phyloP scores from a whole-genome alignment of 2,113 vertebrate genomes.

The Bufo bufo region DNA sequence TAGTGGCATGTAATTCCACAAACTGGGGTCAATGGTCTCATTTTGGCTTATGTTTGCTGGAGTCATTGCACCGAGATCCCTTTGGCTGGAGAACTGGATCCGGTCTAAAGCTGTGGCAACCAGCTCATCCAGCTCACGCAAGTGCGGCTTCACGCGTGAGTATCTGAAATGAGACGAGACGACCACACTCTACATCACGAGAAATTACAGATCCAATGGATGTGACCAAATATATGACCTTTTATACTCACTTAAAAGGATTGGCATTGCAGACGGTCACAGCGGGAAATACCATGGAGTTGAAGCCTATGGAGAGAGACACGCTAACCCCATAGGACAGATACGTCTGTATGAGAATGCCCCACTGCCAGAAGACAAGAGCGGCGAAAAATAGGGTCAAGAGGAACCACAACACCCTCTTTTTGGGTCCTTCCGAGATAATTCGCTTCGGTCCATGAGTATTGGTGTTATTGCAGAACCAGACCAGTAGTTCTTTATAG shows the following conservation, averaged over 20 bases:
- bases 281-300: conserved; percentile 78
- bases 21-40: conserved; percentile 54
- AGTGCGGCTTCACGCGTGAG: conserved; percentile 68
- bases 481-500: conserved; percentile 80
- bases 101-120: conserved; percentile 68
- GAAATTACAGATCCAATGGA: neutral
- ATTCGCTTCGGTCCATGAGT: conserved; percentile 82
- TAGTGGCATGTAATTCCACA: conserved; percentile 77
- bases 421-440: conserved; percentile 80
- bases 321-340: conserved; percentile 77
- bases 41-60: conserved; percentile 24
- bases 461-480: conserved; percentile 84
- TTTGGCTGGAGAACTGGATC: conserved; percentile 64
- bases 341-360: conserved; percentile 77
- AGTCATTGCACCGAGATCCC: rapidly evolving
- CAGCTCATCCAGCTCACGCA: conserved; percentile 75
- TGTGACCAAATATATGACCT: neutral
- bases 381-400: conserved; percentile 74
- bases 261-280: conserved; percentile 80
- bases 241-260: conserved; percentile 74
- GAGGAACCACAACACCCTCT: conserved; percentile 78
- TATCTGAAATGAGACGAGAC: conserved; percentile 66
- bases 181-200: neutral
- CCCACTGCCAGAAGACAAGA: conserved; percentile 83
- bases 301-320: conserved; percentile 76